Evolutionary conservation across 2,113 vertebrate genomes (phyloP).

Genomic region (Labrus mixtus): DNA sequence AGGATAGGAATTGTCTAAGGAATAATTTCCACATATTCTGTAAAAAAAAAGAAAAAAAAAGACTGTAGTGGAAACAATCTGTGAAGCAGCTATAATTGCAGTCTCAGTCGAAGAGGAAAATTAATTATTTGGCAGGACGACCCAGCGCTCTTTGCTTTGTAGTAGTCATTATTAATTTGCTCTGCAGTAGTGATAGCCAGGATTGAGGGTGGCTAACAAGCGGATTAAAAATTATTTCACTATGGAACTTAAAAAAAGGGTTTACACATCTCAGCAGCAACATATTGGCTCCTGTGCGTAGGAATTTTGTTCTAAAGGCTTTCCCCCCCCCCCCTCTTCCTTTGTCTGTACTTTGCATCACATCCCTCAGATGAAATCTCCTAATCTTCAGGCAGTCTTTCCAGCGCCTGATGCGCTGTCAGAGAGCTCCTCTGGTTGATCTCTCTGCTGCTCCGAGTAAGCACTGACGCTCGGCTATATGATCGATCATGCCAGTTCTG

Average conservation of each 20-base stretch:
- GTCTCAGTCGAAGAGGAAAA: conserved; percentile 62
- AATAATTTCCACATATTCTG: conserved; percentile 35
- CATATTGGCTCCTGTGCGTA: conserved; percentile 17
- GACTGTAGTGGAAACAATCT: conserved; percentile 46
- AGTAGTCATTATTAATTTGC: conserved; percentile 71
- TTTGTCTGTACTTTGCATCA: conserved; percentile 42
- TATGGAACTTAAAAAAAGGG: conserved; percentile 53
- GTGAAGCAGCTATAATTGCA: conserved; percentile 51
- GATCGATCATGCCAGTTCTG: conserved; percentile 37
- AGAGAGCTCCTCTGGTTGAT: conserved; percentile 51
- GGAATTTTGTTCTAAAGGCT: too few relatives aligned
- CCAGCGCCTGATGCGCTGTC: conserved; percentile 37
- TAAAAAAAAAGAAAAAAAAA: conserved; percentile 3
- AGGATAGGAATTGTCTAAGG: conserved; percentile 12
- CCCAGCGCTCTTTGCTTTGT: conserved; percentile 62
- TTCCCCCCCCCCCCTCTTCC: too few relatives aligned
- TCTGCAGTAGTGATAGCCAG: conserved; percentile 46
- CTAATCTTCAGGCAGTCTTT: conserved; percentile 38
- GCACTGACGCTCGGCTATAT: conserved; percentile 28
- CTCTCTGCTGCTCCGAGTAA: conserved; percentile 31
- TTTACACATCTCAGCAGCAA: conserved; percentile 34
- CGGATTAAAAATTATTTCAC: conserved; percentile 57
- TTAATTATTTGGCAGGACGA: conserved; percentile 68
- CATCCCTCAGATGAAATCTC: conserved; percentile 52
- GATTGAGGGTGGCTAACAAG: conserved; percentile 43